phyloP scores from a whole-genome alignment of 2,888 invertebrate species.

The Aphodius granarius region DNA sequence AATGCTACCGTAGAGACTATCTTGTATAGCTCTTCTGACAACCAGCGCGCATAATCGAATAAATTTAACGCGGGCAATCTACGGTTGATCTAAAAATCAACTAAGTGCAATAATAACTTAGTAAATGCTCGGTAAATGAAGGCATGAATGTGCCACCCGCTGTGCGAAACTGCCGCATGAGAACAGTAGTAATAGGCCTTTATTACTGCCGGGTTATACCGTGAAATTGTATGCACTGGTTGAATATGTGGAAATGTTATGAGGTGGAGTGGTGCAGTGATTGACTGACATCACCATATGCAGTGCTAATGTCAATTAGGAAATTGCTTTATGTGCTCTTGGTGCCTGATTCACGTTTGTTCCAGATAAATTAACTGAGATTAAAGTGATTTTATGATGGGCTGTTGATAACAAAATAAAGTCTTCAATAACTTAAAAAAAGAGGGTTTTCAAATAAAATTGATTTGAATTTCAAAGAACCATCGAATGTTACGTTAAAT shows the following conservation, averaged over 20 bases:
- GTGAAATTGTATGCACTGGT: neutral
- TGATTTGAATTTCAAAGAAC: too few relatives aligned
- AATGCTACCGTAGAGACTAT: neutral
- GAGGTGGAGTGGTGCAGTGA: neutral
- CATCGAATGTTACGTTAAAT: too few relatives aligned
- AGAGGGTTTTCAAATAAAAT: too few relatives aligned
- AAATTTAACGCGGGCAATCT: conserved; percentile 12
- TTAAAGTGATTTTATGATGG: neutral
- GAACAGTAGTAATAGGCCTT: conserved; percentile 19
- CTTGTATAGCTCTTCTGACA: neutral
- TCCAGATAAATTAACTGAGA: neutral
- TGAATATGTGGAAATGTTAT: neutral
- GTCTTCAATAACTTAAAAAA: too few relatives aligned
- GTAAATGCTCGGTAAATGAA: conserved; percentile 19
- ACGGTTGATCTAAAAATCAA: neutral
- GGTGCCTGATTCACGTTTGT: neutral
- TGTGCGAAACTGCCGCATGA: conserved; percentile 4
- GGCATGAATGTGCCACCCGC: conserved; percentile 18
- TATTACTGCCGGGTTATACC: conserved; percentile 10
- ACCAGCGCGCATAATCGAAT: conserved; percentile 11
- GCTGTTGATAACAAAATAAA: neutral
- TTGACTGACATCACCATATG: neutral
- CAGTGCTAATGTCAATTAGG: neutral
- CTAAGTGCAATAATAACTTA: conserved; percentile 15
- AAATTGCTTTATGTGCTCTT: neutral